phyloP scores from a whole-genome alignment of 2,888 invertebrate genomes.

The Aporophyla lueneburgensis region DNA sequence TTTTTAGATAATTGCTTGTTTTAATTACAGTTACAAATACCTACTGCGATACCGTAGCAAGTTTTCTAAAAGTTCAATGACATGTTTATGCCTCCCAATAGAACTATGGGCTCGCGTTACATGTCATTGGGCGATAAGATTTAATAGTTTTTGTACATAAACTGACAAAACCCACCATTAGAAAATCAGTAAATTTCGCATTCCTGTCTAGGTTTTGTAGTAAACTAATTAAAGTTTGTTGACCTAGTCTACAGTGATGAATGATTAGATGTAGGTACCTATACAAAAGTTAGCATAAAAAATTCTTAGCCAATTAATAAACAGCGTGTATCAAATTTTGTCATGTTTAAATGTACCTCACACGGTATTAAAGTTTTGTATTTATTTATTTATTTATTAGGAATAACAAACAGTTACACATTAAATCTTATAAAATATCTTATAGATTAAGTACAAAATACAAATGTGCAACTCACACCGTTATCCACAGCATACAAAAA shows the following conservation, averaged over 20 bases:
- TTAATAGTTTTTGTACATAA: constrained; percentile 25
- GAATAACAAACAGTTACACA: no score
- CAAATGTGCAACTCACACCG: no score
- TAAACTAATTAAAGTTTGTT: constrained; percentile 12
- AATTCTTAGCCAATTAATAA: neutral
- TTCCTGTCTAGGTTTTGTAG: constrained; percentile 18
- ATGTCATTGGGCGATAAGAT: constrained; percentile 36
- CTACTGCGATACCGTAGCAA: neutral
- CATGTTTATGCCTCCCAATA: constrained; percentile 12
- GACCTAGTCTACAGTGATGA: neutral
- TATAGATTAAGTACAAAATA: no score
- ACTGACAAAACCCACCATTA: constrained; percentile 12
- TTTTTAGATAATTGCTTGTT: neutral
- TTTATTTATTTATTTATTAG: no score
- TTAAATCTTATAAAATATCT: no score
- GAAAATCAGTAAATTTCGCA: constrained; percentile 1
- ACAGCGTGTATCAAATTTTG: no score
- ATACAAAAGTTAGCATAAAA: neutral
- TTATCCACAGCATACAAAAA: no score
- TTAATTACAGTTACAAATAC: neutral
- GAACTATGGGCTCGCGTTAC: constrained; percentile 7
- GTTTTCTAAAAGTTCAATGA: constrained; percentile 27
- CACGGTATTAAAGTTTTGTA: no score
- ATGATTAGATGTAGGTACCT: no score
- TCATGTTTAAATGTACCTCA: no score